Percentiles rank a stretch among this genome's conserved stretches.
phyloP scores from a whole-genome alignment of 2,113 vertebrate genomes.

The Pelecanoides urinatrix region DNA sequence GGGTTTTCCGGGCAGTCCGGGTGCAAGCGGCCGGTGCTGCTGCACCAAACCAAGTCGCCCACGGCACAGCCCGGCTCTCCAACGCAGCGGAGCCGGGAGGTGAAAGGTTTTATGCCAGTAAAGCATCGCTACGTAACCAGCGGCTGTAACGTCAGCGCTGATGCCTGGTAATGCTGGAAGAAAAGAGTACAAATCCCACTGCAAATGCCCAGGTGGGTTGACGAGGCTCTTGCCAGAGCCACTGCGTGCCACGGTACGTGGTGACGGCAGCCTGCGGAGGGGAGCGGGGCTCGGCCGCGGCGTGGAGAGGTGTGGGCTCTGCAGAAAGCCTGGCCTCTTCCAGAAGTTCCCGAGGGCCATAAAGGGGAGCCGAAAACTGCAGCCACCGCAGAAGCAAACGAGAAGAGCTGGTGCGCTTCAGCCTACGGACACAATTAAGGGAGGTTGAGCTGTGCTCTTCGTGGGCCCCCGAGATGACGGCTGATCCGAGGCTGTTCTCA shows the following conservation, averaged over 20 bases:
- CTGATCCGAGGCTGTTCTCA: background rate
- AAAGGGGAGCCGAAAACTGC: background rate
- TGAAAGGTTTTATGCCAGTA: background rate
- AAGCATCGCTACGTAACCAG: background rate
- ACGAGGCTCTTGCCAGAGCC: background rate
- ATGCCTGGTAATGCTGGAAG: background rate
- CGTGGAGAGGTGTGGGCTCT: background rate
- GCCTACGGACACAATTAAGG: accelerated
- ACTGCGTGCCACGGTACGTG: accelerated
- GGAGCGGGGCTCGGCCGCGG: background rate
- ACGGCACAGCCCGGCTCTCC: accelerated
- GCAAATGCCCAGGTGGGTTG: too few relatives aligned
- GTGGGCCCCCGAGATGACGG: accelerated
- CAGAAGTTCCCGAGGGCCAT: background rate
- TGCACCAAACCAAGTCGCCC: background rate
- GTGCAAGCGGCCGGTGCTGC: accelerated
- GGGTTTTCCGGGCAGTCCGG: background rate
- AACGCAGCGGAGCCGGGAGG: background rate
- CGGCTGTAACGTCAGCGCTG: background rate
- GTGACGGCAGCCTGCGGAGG: too few relatives aligned
- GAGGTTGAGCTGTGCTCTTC: background rate
- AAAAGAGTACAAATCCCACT: background rate
- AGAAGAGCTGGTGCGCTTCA: background rate
- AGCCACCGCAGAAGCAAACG: background rate
- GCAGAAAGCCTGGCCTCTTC: background rate